Conservation (phyloP, 2,797 vertebrate genomes). For the Anisognathus igniventris region DNA sequence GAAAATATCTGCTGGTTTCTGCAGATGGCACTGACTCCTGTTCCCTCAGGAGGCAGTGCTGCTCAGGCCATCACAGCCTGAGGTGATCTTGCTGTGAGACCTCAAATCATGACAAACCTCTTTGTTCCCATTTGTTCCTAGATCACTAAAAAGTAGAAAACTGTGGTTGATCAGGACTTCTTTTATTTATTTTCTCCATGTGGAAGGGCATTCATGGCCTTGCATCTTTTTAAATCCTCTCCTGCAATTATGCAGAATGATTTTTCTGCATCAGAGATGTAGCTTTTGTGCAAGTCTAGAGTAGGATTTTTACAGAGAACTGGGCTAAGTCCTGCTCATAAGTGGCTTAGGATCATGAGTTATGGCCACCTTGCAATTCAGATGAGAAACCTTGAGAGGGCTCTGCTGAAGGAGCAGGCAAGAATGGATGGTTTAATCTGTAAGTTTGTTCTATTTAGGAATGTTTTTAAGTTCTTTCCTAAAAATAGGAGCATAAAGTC, state of each 20-base stretch:
- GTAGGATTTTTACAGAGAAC: not conserved
- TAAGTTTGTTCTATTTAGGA: not conserved
- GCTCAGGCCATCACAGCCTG: not conserved
- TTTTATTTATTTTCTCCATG: not conserved
- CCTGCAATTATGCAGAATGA: not conserved
- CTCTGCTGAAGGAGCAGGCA: not conserved
- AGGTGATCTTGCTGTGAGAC: not conserved
- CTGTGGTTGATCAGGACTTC: not conserved
- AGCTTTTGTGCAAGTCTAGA: not conserved
- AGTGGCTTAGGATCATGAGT: not conserved
- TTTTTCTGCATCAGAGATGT: not conserved
- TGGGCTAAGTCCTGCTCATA: not conserved
- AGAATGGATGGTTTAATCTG: not conserved
- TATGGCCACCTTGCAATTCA: not conserved
- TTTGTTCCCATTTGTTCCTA: not conserved
- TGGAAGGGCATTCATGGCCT: rapidly evolving
- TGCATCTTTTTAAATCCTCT: not conserved
- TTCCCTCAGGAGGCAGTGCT: not conserved
- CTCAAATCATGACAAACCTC: not conserved
- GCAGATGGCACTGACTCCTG: not conserved
- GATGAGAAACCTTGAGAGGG: not conserved
- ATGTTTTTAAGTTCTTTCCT: not conserved
- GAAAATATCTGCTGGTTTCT: not conserved
- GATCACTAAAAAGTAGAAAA: not conserved
- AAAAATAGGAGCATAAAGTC: not conserved